Base-by-base conservation (phyloP, 2,888 invertebrate species). In the Galerucella nymphaeae region DNA sequence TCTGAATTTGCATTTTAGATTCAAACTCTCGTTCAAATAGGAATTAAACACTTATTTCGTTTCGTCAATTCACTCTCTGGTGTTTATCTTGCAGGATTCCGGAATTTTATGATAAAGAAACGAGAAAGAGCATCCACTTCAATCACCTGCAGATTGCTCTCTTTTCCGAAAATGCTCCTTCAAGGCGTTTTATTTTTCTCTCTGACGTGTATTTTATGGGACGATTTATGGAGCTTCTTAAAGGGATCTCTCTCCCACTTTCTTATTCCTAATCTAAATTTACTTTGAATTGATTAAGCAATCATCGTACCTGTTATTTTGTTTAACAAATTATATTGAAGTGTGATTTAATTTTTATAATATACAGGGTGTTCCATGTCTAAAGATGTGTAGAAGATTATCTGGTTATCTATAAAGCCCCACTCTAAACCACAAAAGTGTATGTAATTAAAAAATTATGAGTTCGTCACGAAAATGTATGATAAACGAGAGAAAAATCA, bases 1-100 rank as follows among this genome's bases (percentile, higher is more conserved):
- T 85, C 84, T 83, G 81, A 85, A 86, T 86, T 86, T 86, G 86
- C 86, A 86, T 86, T 86, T 86, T 84, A 86, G 85, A 86, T 86
- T 85, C 83, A 79, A 82, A 80, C 78, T 78, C 81, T 79, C 80
- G 80, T 80, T 80, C 81, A 81, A 83, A 84, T 84, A 81, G 83
- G 85, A 85, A 86, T 86, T 85, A 86, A 85, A 85, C 82, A 84
- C 83, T 84, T 85, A 85, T 85, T 85, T 84, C 83, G 82, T 84
- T 79, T 84, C 83, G 82, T 84, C 83, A 84, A 83, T 70, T 70
- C 70, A 79, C 80, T 78, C 61, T 42, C 77, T 80, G 78, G 79
- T 83, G 82, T 84, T 83, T 84, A 82, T 83, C 82, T 83, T 82
- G 72, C 72, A 77, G 77, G 77, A 78, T 76, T 76, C 74, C 75